Evolutionary conservation across 2,888 invertebrate species (phyloP).

Genomic region (Fragum fragum): DNA sequence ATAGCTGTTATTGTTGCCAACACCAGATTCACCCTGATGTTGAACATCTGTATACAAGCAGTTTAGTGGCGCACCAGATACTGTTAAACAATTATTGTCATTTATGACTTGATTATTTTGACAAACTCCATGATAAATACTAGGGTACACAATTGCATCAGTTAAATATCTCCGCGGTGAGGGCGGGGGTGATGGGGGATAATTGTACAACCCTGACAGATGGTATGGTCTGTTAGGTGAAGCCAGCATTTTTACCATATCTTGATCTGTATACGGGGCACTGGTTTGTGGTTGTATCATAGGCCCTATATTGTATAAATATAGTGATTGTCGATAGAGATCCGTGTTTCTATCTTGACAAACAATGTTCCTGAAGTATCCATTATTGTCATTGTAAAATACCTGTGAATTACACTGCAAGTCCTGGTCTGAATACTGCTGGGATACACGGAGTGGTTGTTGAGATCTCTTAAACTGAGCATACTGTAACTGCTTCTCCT

Average conservation of each 20-base stretch:
- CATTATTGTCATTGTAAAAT: not conserved
- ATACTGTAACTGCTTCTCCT: constrained; percentile 72
- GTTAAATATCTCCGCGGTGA: constrained; percentile 50
- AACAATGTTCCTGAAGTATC: not conserved
- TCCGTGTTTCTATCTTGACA: not conserved
- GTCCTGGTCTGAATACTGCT: not conserved
- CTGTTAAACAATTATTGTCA: not conserved
- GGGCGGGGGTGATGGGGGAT: constrained; percentile 73
- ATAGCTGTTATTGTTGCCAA: not conserved
- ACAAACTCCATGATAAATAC: not conserved
- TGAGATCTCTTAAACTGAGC: constrained; percentile 22
- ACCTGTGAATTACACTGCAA: not conserved
- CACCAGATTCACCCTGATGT: not conserved
- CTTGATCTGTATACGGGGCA: not conserved
- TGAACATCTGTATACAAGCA: not conserved
- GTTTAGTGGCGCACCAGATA: not conserved
- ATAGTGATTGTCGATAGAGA: constrained; percentile 10
- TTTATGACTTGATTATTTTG: not conserved
- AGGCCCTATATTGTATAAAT: constrained; percentile 16
- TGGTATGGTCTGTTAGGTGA: not conserved
- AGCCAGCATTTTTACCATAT: not conserved
- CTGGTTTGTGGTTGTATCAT: not conserved
- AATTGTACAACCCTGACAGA: constrained; percentile 40
- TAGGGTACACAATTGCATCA: not conserved
- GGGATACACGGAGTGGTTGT: not conserved